Conservation (phyloP, 2,113 vertebrate genomes). For the Hippocampus barbouri region DNA sequence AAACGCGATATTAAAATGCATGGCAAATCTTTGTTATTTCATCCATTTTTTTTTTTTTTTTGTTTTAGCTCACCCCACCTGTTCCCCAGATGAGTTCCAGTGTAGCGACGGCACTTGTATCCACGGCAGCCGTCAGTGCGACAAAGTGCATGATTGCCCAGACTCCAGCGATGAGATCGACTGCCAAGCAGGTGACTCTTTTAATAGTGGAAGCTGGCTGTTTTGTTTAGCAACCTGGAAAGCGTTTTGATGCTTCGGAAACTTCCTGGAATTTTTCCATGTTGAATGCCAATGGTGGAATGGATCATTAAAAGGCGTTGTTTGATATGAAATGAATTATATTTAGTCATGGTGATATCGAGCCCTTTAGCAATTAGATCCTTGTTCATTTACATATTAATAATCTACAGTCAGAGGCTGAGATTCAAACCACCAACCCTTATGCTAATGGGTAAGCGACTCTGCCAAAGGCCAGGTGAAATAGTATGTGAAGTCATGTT, state of each 20-base stretch:
- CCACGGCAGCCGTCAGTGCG: slow-evolving; percentile 77
- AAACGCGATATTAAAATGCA: too few species aligned
- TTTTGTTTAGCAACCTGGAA: neutral
- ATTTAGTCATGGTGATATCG: too few species aligned
- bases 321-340: too few species aligned
- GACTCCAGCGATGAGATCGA: slow-evolving; percentile 79
- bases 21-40: neutral
- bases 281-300: neutral
- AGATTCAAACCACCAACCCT: too few species aligned
- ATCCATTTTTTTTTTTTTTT: neutral
- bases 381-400: too few species aligned
- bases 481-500: too few species aligned
- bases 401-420: too few species aligned
- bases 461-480: too few species aligned
- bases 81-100: slow-evolving; percentile 78
- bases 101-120: slow-evolving; percentile 78
- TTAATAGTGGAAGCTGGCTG: neutral
- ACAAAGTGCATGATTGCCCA: slow-evolving; percentile 71
- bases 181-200: slow-evolving; percentile 71
- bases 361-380: too few species aligned
- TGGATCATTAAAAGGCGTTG: too few species aligned
- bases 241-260: neutral
- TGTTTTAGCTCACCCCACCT: slow-evolving; percentile 65
- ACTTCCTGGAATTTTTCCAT: neutral
- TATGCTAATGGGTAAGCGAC: too few species aligned